Percentiles rank a stretch among this genome's conserved stretches.
phyloP scores from a whole-genome alignment of 1,140 invertebrate genomes.

The Panagrolaimus sp. region DNA sequence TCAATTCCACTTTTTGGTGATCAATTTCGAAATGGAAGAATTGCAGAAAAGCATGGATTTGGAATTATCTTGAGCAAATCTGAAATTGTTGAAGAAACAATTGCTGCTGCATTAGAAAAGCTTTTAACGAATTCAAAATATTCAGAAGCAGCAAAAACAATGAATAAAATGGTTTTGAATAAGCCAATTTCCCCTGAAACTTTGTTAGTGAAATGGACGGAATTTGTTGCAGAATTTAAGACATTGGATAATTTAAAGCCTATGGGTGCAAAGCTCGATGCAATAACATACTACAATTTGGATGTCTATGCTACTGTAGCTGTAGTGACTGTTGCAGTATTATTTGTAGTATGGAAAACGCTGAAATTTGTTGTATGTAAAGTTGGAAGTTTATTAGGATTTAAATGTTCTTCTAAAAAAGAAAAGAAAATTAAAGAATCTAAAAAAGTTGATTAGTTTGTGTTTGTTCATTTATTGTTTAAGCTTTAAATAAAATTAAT shows the following conservation, averaged over 20 bases:
- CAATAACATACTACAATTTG: conserved; percentile 31
- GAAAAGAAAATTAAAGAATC: too few relatives aligned
- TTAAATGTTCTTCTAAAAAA: too few relatives aligned
- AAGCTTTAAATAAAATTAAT: too few relatives aligned
- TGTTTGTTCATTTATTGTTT: too few relatives aligned
- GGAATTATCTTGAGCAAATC: conserved; percentile 21
- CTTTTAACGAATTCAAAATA: neutral
- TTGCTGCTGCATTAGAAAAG: neutral
- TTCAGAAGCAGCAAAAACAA: conserved; percentile 2
- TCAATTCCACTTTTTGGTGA: conserved; percentile 62
- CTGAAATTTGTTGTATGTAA: too few relatives aligned
- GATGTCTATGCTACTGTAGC: conserved; percentile 25
- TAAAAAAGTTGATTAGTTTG: too few relatives aligned
- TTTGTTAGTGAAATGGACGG: conserved; percentile 31
- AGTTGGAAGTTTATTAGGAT: too few relatives aligned
- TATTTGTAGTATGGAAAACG: too few relatives aligned
- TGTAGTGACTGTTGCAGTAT: too few relatives aligned
- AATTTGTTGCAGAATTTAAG: conserved; percentile 36
- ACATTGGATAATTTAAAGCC: conserved; percentile 32
- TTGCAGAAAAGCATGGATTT: conserved; percentile 15
- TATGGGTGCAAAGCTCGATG: conserved; percentile 24
- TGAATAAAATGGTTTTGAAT: conserved; percentile 24
- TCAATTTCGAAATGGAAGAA: conserved; percentile 24
- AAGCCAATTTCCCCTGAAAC: conserved; percentile 28
- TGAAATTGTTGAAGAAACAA: neutral